These are phyloP conservation scores for Muricea muricata DNA, from an alignment of 92 coral and sea anemone species.

Conservation along the genomic window DNA sequence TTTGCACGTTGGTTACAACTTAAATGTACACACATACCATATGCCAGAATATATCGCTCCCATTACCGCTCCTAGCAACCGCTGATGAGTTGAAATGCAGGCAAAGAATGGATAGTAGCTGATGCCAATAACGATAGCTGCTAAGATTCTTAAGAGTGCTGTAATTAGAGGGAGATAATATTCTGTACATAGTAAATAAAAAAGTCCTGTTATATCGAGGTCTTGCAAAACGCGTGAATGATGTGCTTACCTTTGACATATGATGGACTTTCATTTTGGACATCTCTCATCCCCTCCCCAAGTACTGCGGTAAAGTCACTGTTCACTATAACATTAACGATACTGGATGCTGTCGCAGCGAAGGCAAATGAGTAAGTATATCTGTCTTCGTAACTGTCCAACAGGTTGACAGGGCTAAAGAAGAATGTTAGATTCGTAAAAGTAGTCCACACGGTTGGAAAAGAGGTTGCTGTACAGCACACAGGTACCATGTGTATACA, in stretches of 20 bases:
- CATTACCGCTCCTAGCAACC: conserved; percentile 69
- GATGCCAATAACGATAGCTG: conserved; percentile 75
- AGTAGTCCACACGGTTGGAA: no score
- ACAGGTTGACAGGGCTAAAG: conserved; percentile 80
- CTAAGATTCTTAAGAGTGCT: conserved; percentile 73
- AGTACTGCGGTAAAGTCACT: conserved; percentile 46
- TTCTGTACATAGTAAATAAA: no score
- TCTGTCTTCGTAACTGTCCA: conserved; percentile 84
- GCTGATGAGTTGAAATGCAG: conserved; percentile 81
- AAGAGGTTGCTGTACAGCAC: no score
- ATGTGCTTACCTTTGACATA: conserved; percentile 65
- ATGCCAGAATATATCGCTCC: conserved; percentile 71
- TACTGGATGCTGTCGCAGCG: conserved; percentile 74
- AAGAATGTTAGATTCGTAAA: neutral
- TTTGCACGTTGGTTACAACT: no score
- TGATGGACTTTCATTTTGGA: conserved; percentile 37
- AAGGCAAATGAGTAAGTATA: conserved; percentile 81
- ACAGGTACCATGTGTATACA: no score
- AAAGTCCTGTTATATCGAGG: no score
- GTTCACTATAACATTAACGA: conserved; percentile 51
- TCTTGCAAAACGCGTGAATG: no score
- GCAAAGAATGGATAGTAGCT: conserved; percentile 87
- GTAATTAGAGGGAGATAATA: neutral
- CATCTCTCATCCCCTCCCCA: neutral
- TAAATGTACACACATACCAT: conserved; percentile 56